phyloP scores from a whole-genome alignment of 2,113 vertebrate genomes.

The Bubo bubo region DNA sequence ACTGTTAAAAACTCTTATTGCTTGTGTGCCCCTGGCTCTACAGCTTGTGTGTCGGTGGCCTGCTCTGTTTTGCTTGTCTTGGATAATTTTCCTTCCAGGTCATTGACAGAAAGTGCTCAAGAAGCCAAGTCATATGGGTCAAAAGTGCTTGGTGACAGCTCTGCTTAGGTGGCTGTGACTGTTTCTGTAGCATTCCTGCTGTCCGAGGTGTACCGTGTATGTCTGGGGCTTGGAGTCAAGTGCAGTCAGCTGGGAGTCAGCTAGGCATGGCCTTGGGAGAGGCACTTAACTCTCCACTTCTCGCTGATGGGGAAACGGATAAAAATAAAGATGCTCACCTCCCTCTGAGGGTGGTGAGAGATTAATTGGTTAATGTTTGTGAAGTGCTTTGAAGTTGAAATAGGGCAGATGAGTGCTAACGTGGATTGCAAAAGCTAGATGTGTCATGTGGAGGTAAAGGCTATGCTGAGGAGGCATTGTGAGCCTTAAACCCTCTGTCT shows the following conservation, averaged over 20 bases:
- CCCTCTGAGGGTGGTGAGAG: neutral
- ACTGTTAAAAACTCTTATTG: neutral
- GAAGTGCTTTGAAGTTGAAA: constrained; percentile 56
- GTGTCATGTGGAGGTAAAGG: constrained; percentile 32
- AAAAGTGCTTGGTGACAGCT: neutral
- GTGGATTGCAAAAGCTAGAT: constrained; percentile 16
- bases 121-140: neutral
- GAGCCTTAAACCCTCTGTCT: neutral
- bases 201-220: neutral
- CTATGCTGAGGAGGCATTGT: neutral
- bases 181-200: neutral
- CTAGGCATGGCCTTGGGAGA: constrained; percentile 8
- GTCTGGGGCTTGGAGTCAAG: neutral
- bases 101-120: neutral
- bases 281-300: constrained; percentile 28
- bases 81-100: neutral
- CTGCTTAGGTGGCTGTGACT: neutral
- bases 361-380: constrained; percentile 54
- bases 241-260: neutral
- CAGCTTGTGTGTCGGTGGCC: neutral
- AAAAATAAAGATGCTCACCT: constrained; percentile 40
- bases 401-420: neutral
- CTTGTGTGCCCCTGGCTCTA: neutral
- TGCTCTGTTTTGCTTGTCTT: neutral
- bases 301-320: constrained; percentile 16